A percentile compares a stretch with the other conserved stretches of the same genome.
Conservation (phyloP, 2,113 vertebrate species). For the Martes martes region DNA sequence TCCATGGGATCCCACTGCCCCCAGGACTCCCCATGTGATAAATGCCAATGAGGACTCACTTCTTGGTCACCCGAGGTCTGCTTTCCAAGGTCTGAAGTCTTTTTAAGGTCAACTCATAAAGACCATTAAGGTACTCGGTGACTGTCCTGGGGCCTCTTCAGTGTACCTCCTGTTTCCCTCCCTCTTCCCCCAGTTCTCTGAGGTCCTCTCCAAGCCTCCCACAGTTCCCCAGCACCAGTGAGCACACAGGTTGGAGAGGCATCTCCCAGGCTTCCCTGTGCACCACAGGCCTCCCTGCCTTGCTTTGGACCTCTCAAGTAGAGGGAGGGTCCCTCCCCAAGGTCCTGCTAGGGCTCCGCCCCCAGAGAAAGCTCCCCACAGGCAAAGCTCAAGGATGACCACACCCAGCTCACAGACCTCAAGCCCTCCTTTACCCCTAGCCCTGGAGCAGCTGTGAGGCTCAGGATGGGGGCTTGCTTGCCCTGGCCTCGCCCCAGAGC, state of each 20-base stretch:
- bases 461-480: neutral
- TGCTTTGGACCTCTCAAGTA: neutral
- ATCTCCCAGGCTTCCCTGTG: neutral
- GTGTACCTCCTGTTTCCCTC: neutral
- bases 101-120: neutral
- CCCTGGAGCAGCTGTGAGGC: neutral
- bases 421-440: neutral
- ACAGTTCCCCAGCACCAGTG: neutral
- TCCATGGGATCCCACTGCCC: neutral
- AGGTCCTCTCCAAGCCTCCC: neutral
- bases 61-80: neutral
- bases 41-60: neutral
- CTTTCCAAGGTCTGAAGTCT: neutral
- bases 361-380: neutral
- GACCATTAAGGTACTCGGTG: neutral
- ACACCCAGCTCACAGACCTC: neutral
- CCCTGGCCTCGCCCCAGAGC: neutral
- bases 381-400: neutral
- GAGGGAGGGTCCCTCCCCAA: neutral
- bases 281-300: neutral
- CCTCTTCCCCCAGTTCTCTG: neutral
- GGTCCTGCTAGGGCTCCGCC: neutral
- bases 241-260: neutral
- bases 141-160: neutral
- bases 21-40: neutral